Conservation (phyloP, 2,888 invertebrate species). For the Xestobium rufovillosum region DNA sequence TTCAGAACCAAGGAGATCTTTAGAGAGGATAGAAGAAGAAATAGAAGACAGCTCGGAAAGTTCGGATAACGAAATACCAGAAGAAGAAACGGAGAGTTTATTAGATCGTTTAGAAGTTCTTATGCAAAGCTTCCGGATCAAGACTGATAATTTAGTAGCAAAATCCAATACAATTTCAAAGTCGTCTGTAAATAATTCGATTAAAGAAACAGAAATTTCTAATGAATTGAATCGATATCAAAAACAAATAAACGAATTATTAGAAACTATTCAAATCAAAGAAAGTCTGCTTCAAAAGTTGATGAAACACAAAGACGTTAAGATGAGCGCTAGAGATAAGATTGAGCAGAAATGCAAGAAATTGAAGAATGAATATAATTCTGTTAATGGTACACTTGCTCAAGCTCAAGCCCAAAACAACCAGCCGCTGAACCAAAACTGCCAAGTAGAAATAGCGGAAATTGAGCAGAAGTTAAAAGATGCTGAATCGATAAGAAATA, state of each 20-base stretch:
- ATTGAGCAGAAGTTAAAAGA: slow-evolving; percentile 41
- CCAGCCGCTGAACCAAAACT: slow-evolving; percentile 33
- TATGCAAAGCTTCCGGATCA: slow-evolving; percentile 63
- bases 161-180: slow-evolving; percentile 32
- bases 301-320: slow-evolving; percentile 50
- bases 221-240: slow-evolving; percentile 47
- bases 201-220: slow-evolving; percentile 36
- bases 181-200: slow-evolving; percentile 21
- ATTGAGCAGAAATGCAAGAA: slow-evolving; percentile 57
- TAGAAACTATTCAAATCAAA: slow-evolving; percentile 61
- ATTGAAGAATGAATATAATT: slow-evolving; percentile 53
- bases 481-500: slow-evolving; percentile 38
- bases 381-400: slow-evolving; percentile 49
- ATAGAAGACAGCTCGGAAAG: slow-evolving; percentile 34
- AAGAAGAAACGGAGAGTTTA: slow-evolving; percentile 56
- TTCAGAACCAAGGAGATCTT: slow-evolving; percentile 46
- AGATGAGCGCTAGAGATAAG: slow-evolving; percentile 50
- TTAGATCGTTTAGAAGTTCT: slow-evolving; percentile 63
- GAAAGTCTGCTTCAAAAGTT: slow-evolving; percentile 67
- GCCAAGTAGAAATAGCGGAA: slow-evolving; percentile 40
- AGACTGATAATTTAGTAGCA: slow-evolving; percentile 60
- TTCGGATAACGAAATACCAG: slow-evolving; percentile 29
- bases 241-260: slow-evolving; percentile 62
- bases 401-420: slow-evolving; percentile 45
- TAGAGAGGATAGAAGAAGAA: slow-evolving; percentile 52